Base-by-base conservation (phyloP, 2,797 vertebrate species). In the Hippoglossus hippoglossus region DNA sequence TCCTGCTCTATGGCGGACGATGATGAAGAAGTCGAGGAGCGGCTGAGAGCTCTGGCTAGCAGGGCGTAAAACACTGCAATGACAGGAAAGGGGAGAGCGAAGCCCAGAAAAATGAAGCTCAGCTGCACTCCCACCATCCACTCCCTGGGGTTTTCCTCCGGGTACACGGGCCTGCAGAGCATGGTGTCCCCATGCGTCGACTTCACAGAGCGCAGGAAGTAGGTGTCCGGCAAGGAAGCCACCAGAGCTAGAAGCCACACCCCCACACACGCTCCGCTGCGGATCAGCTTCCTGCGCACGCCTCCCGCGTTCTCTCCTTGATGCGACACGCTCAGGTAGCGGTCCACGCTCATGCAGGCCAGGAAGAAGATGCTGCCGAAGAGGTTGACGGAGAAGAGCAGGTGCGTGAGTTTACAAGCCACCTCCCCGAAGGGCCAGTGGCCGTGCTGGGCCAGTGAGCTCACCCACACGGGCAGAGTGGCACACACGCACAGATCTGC, bases 291-390 rank as follows among this genome's bases (percentile, higher is more conserved):
- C 79, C 88, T 80, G 82, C 94, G 94, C 46, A 62, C 77, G 1
- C 78, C 68, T 46, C 85, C 90, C 5, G 94, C 92, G 41, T 74
- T 81, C 73, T 93, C 89, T 0, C 67, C n/a, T 2, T 56, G 86
- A 53, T 8, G 63, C 7, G 82, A 90, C 36, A 97, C 89, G 0
- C 95, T 96, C 9, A 99, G 88, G 85, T 99, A 99, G 54, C 97
- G 96, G 89, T 99, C 98, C 77, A 97, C 94, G 0, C 98, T 99
- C 98, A 99, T 99, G 91, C 97, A 98, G 0, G 96, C 94, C 79
- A 99, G 90, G 90, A 99, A 98, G 92, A 98, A 99, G 93, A 99
- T 98, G 91, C 97, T 98, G 77, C 97, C 73, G 1, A 97, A 99
- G 63, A 98, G 93, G 93, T 98, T 99, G 93, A 99, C 96, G 39